Base-by-base conservation (phyloP, 2,113 vertebrate species). In the Chamaea fasciata region DNA sequence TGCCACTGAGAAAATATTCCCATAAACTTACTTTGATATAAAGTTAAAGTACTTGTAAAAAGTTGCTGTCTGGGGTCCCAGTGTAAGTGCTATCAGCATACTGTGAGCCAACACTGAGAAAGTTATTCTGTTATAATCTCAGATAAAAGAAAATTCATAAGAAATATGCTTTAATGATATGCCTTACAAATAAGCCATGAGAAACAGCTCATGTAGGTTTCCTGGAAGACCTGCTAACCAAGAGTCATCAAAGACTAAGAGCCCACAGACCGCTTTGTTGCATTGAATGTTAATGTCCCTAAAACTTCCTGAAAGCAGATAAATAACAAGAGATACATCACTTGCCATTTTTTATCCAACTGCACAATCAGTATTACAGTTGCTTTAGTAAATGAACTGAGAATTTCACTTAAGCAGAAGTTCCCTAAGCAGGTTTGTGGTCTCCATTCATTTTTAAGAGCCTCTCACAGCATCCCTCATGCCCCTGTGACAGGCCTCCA, bases 401-500 rank as follows among this genome's bases (percentile, higher is more conserved):
- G 52, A 87, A 42, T 67, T 83, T 78, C 39, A 42, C 21, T 63
- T 14, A 18, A 42, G 31, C 24, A 47, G 35, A 87, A 77, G 5
- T 56, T 90, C 24, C 44, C 77, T 55, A 62, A 56, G 11, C 9
- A 2, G 4, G 2, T 78, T 63, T 56, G n/a, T 59, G 39, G 14
- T 79, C 42, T 87, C 26, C 4, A 13, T 3, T 63, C 4, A 30
- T 49, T 77, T 81, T 37, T 24, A 75, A 87, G 19, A 73, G 17
- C 37, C 24, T 77, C 27, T 57, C 0, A 0, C 30, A 90, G 9
- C 5, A 62, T 8, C 28, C 3, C 24, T 89, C 22, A 20, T 15
- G 8, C 15, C 15, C 20, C 13, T 50, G 23, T 39, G 59, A 39
- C 1, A 7, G 10, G 3, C 11, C 10, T 62, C 63, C 20, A 12